Conservation (phyloP, 2,797 vertebrate species). For the Sebastes melanostomus region DNA sequence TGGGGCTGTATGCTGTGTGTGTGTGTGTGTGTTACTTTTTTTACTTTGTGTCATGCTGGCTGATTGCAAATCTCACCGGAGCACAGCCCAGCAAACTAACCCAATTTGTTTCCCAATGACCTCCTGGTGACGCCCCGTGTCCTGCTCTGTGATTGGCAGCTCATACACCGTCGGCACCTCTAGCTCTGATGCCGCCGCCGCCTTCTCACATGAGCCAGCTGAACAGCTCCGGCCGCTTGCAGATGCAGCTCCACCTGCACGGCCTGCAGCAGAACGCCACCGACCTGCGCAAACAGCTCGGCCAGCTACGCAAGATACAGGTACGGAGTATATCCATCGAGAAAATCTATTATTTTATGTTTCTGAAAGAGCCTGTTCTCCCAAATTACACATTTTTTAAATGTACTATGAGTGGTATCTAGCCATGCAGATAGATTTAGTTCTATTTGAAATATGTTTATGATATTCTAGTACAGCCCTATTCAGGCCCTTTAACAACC, state of each 20-base stretch:
- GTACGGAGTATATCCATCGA: conserved; percentile 62
- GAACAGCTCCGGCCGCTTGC: conserved; percentile 86
- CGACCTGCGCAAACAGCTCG: conserved; percentile 93
- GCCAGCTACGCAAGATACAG: conserved; percentile 93
- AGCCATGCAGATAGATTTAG: neutral
- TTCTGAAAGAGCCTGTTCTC: neutral
- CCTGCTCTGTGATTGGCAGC: conserved; percentile 80
- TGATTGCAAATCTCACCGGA: conserved; percentile 36
- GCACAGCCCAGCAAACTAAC: conserved; percentile 39
- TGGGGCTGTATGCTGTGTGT: conserved; percentile 22
- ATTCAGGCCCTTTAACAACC: too few species aligned
- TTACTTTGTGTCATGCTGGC: conserved; percentile 7
- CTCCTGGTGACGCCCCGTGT: conserved; percentile 45
- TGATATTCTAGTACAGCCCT: neutral
- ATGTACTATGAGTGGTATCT: too few species aligned
- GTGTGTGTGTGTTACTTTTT: conserved; percentile 16
- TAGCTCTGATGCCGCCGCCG: conserved; percentile 89
- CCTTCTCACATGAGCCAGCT: conserved; percentile 82
- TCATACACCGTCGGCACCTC: conserved; percentile 86
- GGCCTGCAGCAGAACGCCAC: conserved; percentile 94
- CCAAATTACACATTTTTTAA: neutral
- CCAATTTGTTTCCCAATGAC: conserved; percentile 44
- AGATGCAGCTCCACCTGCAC: conserved; percentile 96
- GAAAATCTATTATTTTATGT: neutral
- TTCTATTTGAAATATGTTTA: neutral